phyloP scores from a whole-genome alignment of 2,888 invertebrate species.

The Gibbula magus region DNA sequence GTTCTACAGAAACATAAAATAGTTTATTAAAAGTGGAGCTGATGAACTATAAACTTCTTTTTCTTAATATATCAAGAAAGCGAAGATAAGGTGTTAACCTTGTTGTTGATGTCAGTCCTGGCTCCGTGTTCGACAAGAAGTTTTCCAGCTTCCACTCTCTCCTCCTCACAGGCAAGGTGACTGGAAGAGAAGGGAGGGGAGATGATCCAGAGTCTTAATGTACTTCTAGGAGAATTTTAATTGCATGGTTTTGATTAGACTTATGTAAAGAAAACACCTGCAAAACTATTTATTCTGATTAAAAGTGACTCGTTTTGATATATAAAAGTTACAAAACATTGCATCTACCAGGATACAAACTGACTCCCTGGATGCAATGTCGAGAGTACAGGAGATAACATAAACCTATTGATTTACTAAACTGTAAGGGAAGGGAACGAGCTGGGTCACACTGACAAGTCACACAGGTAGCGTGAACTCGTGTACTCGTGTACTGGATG shows the following conservation, averaged over 20 bases:
- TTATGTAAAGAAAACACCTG: too few species aligned
- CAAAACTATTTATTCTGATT: too few species aligned
- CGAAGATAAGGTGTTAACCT: slow-evolving; percentile 47
- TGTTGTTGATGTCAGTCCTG: slow-evolving; percentile 63
- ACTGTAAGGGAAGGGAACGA: too few species aligned
- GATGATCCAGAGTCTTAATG: neutral
- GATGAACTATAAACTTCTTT: neutral
- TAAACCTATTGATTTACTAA: too few species aligned
- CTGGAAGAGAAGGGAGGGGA: slow-evolving; percentile 43
- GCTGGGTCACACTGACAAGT: neutral
- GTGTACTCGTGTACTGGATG: neutral
- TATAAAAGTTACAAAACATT: too few species aligned
- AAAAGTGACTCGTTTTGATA: too few species aligned
- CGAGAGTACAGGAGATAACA: too few species aligned
- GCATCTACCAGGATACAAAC: too few species aligned
- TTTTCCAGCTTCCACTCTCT: slow-evolving; percentile 61
- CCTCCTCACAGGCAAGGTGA: slow-evolving; percentile 77
- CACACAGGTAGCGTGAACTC: too few species aligned
- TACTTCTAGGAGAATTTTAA: too few species aligned
- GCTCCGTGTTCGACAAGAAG: slow-evolving; percentile 68
- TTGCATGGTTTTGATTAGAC: too few species aligned
- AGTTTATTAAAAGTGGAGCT: neutral
- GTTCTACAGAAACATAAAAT: neutral
- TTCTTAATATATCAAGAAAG: neutral
- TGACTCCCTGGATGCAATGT: too few species aligned